Evolutionary conservation across 92 coral and sea anemone species (phyloP).

Genomic region (Metridium senile): DNA sequence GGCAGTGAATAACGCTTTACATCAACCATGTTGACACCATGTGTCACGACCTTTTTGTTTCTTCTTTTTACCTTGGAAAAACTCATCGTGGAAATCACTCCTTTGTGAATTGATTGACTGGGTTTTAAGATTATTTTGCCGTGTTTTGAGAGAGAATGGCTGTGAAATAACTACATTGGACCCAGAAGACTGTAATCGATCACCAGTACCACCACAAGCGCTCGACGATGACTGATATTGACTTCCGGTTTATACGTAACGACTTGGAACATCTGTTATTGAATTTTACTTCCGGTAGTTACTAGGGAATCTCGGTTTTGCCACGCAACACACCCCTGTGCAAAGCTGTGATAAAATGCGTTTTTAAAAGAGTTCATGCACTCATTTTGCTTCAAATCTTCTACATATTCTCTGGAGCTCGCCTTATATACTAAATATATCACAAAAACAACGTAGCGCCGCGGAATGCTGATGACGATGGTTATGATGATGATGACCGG

Average conservation of each 20-base stretch:
- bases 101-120: not conserved
- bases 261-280: constrained; percentile 9
- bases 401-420: no score
- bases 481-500: no score
- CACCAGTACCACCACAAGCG: constrained; percentile 2
- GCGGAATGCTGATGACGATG: no score
- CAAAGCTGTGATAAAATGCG: no score
- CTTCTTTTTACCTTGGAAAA: constrained; percentile 30
- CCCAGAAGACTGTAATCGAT: not conserved
- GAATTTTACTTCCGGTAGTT: constrained; percentile 14
- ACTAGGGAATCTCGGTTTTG: not conserved
- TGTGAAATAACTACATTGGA: not conserved
- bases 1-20: constrained; percentile 44
- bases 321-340: not conserved
- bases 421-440: no score
- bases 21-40: constrained; percentile 45
- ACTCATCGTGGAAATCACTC: constrained; percentile 7
- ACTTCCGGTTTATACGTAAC: constrained; percentile 17
- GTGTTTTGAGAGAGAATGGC: constrained; percentile 8
- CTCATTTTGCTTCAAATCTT: no score
- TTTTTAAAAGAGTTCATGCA: no score
- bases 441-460: no score
- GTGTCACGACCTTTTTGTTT: constrained; percentile 35
- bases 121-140: not conserved
- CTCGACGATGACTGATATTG: not conserved